phyloP scores from a whole-genome alignment of 2,797 vertebrate species.

The Rhinogobio ventralis region DNA sequence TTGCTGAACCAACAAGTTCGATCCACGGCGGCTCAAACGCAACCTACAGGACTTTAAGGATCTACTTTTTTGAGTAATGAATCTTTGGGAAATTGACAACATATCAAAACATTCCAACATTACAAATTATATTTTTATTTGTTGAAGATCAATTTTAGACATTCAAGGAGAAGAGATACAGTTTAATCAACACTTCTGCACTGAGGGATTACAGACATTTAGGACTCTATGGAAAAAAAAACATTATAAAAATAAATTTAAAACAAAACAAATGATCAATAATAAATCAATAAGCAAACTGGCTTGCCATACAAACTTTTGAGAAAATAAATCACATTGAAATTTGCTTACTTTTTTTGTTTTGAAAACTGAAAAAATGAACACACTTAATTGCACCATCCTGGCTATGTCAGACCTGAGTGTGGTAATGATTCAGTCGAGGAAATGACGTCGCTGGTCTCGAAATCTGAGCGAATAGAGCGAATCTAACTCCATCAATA shows the following conservation, averaged over 20 bases:
- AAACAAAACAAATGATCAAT: conserved; percentile 11
- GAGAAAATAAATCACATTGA: conserved; percentile 13
- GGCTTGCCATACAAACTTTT: not conserved
- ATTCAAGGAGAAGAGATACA: conserved; percentile 2
- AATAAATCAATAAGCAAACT: not conserved
- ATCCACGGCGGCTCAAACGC: not conserved
- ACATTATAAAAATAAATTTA: conserved; percentile 9
- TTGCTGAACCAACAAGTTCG: not conserved
- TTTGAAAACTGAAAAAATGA: not conserved
- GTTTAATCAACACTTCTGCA: not conserved
- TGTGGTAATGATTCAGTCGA: not conserved
- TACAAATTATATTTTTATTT: conserved; percentile 13
- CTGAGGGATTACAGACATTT: conserved; percentile 1
- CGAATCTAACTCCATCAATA: not conserved
- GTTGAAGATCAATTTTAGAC: conserved; percentile 4
- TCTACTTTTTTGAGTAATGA: not conserved
- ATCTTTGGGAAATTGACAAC: not conserved
- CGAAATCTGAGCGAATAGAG: not conserved
- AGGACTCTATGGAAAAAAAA: not conserved
- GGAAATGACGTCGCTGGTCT: conserved; percentile 13
- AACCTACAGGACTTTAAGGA: not conserved
- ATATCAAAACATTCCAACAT: not conserved
- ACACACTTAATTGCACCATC: not conserved
- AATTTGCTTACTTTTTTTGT: not conserved
- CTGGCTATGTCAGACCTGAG: not conserved